Percentiles rank a stretch among this genome's conserved stretches.
Conservation (phyloP, 2,797 vertebrate genomes). For the Clarias laeviceps region DNA sequence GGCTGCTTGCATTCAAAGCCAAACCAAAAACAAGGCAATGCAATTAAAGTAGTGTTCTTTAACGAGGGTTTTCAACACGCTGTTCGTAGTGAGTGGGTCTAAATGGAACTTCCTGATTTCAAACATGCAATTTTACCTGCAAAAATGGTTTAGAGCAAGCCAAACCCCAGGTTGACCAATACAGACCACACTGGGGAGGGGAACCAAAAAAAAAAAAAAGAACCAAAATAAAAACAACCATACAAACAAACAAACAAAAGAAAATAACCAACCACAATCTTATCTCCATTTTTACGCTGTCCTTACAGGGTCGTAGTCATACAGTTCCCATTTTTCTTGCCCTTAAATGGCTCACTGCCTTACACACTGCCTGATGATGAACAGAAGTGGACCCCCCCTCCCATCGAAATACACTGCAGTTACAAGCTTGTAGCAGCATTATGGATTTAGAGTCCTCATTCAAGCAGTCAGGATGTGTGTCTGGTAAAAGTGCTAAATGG, state of each 20-base stretch:
- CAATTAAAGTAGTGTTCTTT: conserved; percentile 40
- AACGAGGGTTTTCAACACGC: conserved; percentile 40
- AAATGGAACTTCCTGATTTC: conserved; percentile 32
- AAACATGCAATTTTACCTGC: conserved; percentile 36
- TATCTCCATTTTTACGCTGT: conserved; percentile 58
- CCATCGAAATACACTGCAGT: conserved; percentile 30
- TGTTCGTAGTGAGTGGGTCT: conserved; percentile 40
- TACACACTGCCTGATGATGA: conserved; percentile 44
- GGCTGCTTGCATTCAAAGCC: conserved; percentile 49
- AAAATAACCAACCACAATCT: conserved; percentile 55
- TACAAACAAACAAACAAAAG: conserved; percentile 54
- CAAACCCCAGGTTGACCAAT: conserved; percentile 39
- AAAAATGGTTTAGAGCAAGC: conserved; percentile 36
- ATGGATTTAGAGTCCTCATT: conserved; percentile 75
- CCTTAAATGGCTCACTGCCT: conserved; percentile 31
- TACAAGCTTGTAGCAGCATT: conserved; percentile 74
- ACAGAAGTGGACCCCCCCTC: conserved; percentile 33
- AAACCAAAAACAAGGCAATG: conserved; percentile 55
- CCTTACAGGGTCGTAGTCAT: conserved; percentile 3
- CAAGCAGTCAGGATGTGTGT: conserved; percentile 65
- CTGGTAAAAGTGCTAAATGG: conserved; percentile 62
- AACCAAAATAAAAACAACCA: conserved; percentile 18
- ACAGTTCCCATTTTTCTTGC: conserved; percentile 36
- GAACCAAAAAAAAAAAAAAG: conserved; percentile 21
- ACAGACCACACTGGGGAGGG: conserved; percentile 27